Evolutionary conservation across 2,888 invertebrate genomes (phyloP).

Genomic region (Nomada flava): DNA sequence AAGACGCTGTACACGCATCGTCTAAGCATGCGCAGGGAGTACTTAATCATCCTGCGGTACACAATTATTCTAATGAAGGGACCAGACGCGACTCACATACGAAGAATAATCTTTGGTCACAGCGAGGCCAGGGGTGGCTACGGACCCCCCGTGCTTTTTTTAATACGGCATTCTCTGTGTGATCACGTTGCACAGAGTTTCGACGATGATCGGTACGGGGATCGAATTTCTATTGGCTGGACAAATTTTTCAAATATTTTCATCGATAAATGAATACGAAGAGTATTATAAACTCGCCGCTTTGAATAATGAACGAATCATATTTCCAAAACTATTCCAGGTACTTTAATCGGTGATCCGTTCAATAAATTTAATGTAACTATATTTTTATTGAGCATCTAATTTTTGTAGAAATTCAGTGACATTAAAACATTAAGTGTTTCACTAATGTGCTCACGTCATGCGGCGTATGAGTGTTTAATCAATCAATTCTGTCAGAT

Average conservation of each 20-base stretch:
- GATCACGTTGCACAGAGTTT: conserved; percentile 39
- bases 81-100: conserved; percentile 69
- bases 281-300: background rate
- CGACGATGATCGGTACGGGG: conserved; percentile 13
- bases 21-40: conserved; percentile 65
- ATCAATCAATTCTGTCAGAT: background rate
- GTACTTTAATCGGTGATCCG: too few species aligned
- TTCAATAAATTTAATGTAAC: too few species aligned
- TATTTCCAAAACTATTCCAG: too few species aligned
- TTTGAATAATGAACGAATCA: too few species aligned
- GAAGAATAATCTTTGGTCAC: conserved; percentile 61
- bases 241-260: background rate
- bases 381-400: too few species aligned
- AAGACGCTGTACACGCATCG: conserved; percentile 36
- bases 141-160: conserved; percentile 63
- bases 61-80: conserved; percentile 77
- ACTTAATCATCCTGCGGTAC: conserved; percentile 73
- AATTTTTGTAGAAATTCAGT: too few species aligned
- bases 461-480: too few species aligned
- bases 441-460: too few species aligned
- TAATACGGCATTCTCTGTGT: conserved; percentile 31
- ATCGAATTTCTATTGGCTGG: background rate
- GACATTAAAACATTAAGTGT: too few species aligned
- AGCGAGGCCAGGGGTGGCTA: conserved; percentile 48
- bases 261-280: background rate